Evolutionary conservation across 2,113 vertebrate species (phyloP).

Genomic region (Pogonocichla stellata): DNA sequence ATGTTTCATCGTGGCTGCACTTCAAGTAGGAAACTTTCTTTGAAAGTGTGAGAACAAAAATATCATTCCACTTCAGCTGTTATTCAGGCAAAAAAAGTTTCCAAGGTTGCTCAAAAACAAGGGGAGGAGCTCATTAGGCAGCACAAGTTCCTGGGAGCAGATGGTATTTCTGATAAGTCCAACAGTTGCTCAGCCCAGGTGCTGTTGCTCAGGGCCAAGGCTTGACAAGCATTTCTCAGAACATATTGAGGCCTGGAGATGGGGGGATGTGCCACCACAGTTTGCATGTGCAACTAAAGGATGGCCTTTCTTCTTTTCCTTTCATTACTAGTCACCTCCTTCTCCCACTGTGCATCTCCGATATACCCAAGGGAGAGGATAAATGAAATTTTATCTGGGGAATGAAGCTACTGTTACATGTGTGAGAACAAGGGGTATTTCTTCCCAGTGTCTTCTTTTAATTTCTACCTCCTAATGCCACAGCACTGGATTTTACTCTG

Average conservation of each 20-base stretch:
- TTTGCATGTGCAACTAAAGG: not conserved
- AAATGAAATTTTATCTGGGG: not conserved
- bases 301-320: not conserved
- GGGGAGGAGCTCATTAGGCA: not conserved
- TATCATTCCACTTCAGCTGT: not conserved
- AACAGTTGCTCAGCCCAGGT: not conserved
- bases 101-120: not conserved
- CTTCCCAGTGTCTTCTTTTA: not conserved
- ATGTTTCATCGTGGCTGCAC: not conserved
- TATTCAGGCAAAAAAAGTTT: not conserved
- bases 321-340: not conserved
- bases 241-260: not conserved
- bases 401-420: fast-evolving
- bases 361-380: not conserved
- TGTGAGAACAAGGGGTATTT: not conserved
- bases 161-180: not conserved
- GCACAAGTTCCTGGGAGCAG: not conserved
- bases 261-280: not conserved
- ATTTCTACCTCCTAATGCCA: not conserved
- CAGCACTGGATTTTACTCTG: not conserved
- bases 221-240: not conserved
- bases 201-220: not conserved
- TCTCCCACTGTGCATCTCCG: not conserved
- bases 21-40: not conserved
- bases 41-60: not conserved